These are phyloP conservation scores for Macrobrachium nipponense DNA, from an alignment of 1,140 invertebrate genomes.

Conservation along the genomic window DNA sequence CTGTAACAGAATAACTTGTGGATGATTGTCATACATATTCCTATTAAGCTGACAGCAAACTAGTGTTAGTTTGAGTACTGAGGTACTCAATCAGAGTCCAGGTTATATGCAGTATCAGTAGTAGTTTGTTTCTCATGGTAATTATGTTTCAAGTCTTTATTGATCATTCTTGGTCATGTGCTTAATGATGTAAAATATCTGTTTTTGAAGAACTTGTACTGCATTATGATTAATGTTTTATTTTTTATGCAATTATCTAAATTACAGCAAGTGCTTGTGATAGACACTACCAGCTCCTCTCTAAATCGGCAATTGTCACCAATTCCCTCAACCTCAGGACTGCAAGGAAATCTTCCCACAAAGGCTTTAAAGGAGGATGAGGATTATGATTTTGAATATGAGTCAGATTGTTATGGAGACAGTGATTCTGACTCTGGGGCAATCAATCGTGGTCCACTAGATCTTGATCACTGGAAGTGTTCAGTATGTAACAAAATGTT, in stretches of 20 bases:
- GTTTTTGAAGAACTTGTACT: no score
- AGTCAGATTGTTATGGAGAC: constrained; percentile 63
- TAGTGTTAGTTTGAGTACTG: no score
- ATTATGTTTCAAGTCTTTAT: no score
- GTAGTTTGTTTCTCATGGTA: no score
- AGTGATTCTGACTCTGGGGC: constrained; percentile 55
- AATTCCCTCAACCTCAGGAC: constrained; percentile 43
- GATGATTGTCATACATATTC: no score
- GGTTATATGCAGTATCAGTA: no score
- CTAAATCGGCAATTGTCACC: constrained; percentile 34
- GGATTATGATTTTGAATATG: constrained; percentile 63
- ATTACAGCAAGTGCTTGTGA: constrained; percentile 15
- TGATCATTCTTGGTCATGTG: no score
- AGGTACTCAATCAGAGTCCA: no score
- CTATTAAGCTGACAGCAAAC: no score
- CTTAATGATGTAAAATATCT: no score
- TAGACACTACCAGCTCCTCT: background rate
- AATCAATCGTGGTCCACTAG: constrained; percentile 42
- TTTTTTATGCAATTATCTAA: no score
- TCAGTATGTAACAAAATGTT: constrained; percentile 74
- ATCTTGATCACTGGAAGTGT: constrained; percentile 64
- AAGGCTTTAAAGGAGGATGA: constrained; percentile 52
- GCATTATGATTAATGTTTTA: background rate
- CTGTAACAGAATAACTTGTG: no score
- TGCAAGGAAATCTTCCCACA: constrained; percentile 16